Evolutionary conservation across 64 coral and sea anemone species (phyloP).

Genomic region (Anthopleura sola): DNA sequence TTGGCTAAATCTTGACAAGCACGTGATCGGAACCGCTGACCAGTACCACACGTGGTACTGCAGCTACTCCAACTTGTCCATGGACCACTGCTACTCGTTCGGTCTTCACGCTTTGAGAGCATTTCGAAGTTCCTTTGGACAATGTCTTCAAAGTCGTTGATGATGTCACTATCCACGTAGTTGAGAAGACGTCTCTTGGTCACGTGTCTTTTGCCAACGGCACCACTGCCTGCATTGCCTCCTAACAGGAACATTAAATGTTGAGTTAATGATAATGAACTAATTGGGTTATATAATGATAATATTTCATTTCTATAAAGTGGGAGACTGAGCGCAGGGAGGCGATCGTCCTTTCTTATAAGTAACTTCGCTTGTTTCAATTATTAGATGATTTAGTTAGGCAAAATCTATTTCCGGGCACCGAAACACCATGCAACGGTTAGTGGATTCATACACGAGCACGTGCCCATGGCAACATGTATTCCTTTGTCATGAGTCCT

Average conservation of each 20-base stretch:
- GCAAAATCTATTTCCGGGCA: no score
- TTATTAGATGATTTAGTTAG: no score
- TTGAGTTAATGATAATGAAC: no score
- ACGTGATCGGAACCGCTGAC: conserved; percentile 32
- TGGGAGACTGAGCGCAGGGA: no score
- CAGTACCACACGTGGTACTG: conserved; percentile 17
- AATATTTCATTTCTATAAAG: no score
- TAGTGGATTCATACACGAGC: no score
- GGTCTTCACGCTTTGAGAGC: background rate
- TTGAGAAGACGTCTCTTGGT: conserved; percentile 3
- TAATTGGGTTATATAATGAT: background rate
- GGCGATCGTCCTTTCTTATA: no score
- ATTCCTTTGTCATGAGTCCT: no score
- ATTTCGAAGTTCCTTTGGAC: background rate
- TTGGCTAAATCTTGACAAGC: background rate
- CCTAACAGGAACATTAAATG: background rate
- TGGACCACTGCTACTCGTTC: background rate
- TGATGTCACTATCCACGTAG: background rate
- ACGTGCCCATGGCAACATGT: no score
- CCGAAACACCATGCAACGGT: no score
- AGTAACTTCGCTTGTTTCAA: no score
- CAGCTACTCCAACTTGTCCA: conserved; percentile 34
- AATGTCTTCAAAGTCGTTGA: background rate
- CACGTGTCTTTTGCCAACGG: background rate
- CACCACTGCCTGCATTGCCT: conserved; percentile 12